Conservation (phyloP, 2,797 vertebrate species). For the Myotis planiceps region DNA sequence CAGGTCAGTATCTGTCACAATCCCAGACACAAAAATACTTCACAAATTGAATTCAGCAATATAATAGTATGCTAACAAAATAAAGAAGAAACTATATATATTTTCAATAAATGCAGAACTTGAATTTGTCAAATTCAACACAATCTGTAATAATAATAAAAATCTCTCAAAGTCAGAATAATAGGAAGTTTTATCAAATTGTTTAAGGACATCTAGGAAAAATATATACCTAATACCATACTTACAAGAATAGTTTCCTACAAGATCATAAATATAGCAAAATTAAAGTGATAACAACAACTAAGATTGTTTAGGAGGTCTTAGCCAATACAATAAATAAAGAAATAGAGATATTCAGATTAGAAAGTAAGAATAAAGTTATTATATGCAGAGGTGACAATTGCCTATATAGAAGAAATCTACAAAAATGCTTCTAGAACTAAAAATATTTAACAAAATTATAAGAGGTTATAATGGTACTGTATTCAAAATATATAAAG, state of each 20-base stretch:
- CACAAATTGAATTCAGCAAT: not conserved
- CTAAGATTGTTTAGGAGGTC: not conserved
- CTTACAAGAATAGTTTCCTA: not conserved
- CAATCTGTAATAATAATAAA: not conserved
- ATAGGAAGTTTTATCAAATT: not conserved
- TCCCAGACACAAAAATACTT: not conserved
- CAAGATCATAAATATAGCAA: not conserved
- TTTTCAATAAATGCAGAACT: not conserved
- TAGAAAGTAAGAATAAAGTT: not conserved
- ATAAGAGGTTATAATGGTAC: not conserved
- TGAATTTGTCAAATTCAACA: not conserved
- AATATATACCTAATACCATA: not conserved
- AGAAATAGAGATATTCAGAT: not conserved
- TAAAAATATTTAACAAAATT: not conserved
- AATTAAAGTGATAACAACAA: not conserved
- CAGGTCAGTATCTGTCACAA: not conserved
- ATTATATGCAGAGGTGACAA: not conserved
- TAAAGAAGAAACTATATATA: not conserved
- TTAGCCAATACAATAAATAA: not conserved
- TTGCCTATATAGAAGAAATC: not conserved
- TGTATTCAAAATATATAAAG: not conserved
- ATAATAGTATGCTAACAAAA: not conserved
- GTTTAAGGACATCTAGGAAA: not conserved
- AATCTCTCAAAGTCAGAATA: not conserved
- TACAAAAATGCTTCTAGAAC: constrained; percentile 19